A percentile compares a stretch with the other conserved stretches of the same genome.
phyloP scores from a whole-genome alignment of 1,140 invertebrate species.

The Oreohelix idahoensis region DNA sequence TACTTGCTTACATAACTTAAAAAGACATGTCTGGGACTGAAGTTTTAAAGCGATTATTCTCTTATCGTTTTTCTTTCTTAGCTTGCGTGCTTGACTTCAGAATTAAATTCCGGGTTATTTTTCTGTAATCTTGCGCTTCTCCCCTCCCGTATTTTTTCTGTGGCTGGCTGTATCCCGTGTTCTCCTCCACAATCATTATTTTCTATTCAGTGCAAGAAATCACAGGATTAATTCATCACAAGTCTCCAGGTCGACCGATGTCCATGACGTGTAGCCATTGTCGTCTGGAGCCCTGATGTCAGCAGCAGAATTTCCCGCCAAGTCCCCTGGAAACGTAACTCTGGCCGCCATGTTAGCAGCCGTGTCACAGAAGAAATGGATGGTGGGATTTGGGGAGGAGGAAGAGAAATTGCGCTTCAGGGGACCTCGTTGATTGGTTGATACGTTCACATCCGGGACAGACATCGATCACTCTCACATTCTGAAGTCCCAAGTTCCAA shows the following conservation, averaged over 20 bases:
- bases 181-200: neutral
- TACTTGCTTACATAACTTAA: too few species aligned
- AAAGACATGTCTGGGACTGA: too few species aligned
- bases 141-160: too few species aligned
- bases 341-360: slow-evolving; percentile 22
- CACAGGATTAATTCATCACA: slow-evolving; percentile 35
- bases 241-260: slow-evolving; percentile 26
- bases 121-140: too few species aligned
- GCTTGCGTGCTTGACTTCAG: too few species aligned
- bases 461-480: slow-evolving; percentile 17
- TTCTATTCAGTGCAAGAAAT: neutral
- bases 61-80: too few species aligned
- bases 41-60: too few species aligned
- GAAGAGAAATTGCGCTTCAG: slow-evolving; percentile 26
- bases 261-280: slow-evolving; percentile 33
- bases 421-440: slow-evolving; percentile 32
- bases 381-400: slow-evolving; percentile 30
- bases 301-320: slow-evolving; percentile 23
- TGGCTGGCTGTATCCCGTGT: neutral
- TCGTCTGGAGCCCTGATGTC: slow-evolving; percentile 23
- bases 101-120: too few species aligned
- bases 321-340: slow-evolving; percentile 6
- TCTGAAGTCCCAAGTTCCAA: slow-evolving; percentile 9
- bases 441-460: slow-evolving; percentile 31
- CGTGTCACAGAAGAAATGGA: slow-evolving; percentile 25